Evolutionary conservation across 2,888 invertebrate species (phyloP), one percentile per base, ranked within the genome.

Genomic region (Lagria hirta): DNA sequence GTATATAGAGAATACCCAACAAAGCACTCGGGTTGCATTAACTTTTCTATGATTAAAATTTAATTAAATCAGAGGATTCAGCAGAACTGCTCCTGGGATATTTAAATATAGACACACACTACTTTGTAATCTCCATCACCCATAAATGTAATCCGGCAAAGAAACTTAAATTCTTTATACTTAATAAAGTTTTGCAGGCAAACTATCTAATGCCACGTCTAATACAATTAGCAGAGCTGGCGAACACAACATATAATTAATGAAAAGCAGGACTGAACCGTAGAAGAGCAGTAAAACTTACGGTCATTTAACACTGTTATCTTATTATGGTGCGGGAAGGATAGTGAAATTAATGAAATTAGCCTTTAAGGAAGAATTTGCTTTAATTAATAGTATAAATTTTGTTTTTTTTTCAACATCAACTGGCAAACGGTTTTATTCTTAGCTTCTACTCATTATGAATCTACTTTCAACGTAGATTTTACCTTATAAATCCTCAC

Each of bases 81-180:
- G 16, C 20, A 11, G 10, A 41, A 41, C 34, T 42, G 22, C 35
- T 15, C 37, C 20, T 37, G 37, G 32, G 37, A 33, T 37, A 44
- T 44, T 44, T 42, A 42, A 42, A 42, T 34, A 42, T 37, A 37
- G 27, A 44, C 37, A 44, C 18, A 32, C 23, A 13, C 20, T 20
- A 23, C 20, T 12, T 28, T 24, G 37, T 18, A 36, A 27, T 24
- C 32, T 26, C 28, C 20, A 34, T 42, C 33, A 42, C 6, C 33
- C 33, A 21, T 32, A 32, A 15, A 10, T 26, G 20, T 40, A 40
- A 40, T 32, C 32, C 40, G 26, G 24, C 24, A 30, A 24, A 24
- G 13, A 40, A 40, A 32, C 28, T 37, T 32, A 40, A 32, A 40
- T 40, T 40, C 40, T 40, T 40, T 40, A 40, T 30, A 11, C 26